These are phyloP conservation scores for Amiota communis DNA, from an alignment of 2,888 invertebrate genomes.

Conservation along the genomic window DNA sequence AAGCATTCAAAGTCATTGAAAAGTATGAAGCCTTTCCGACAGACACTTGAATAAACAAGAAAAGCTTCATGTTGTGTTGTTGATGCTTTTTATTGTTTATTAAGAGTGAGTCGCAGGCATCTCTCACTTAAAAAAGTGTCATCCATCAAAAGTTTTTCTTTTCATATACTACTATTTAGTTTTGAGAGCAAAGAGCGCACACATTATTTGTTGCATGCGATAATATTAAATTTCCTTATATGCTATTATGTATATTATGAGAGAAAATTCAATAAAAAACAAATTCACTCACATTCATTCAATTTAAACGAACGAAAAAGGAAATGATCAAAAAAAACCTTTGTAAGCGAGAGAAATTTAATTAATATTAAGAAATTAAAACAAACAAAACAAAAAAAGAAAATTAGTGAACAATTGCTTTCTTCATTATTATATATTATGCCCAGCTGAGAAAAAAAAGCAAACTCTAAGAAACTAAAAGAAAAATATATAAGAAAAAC, in stretches of 20 bases:
- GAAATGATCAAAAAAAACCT: slow-evolving; percentile 24
- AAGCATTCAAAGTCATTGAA: slow-evolving; percentile 38
- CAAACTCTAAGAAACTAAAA: not conserved
- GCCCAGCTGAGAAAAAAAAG: slow-evolving; percentile 43
- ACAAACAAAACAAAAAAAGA: slow-evolving; percentile 40
- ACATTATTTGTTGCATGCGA: no score
- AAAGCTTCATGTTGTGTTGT: no score
- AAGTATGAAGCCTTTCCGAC: slow-evolving; percentile 33
- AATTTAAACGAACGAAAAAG: slow-evolving; percentile 14
- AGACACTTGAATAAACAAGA: slow-evolving; percentile 40
- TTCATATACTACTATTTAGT: no score
- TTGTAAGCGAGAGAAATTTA: slow-evolving; percentile 29
- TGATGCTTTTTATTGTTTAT: no score
- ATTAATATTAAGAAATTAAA: slow-evolving; percentile 24
- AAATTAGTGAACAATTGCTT: slow-evolving; percentile 32
- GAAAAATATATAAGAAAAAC: slow-evolving; percentile 39
- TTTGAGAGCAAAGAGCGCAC: no score
- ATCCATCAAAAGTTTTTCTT: no score
- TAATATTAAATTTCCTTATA: no score
- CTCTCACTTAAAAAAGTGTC: no score
- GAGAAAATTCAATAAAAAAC: no score
- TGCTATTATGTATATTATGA: no score
- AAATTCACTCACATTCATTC: no score
- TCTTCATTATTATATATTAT: slow-evolving; percentile 42
- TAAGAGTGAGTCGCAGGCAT: no score